Evolutionary conservation across 2,113 vertebrate species (phyloP).

Genomic region (Nibea albiflora): DNA sequence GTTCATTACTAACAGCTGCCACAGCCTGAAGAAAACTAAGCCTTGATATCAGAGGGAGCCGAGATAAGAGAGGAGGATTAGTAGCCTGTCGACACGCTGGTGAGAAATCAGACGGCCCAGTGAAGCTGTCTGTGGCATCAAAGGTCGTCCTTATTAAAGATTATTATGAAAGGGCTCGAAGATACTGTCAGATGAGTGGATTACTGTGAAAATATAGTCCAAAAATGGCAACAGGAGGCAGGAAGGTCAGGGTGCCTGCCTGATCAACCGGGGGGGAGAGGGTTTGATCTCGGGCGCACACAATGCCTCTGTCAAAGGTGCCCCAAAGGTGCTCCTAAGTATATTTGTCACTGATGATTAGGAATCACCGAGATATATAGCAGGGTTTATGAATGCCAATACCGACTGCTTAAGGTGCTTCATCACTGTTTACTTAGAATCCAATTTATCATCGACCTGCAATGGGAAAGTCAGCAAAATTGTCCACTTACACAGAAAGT

Average conservation of each 20-base stretch:
- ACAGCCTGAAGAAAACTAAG: conserved; percentile 65
- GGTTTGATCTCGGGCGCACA: conserved; percentile 48
- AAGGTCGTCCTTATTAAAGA: conserved; percentile 75
- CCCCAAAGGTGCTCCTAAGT: conserved; percentile 54
- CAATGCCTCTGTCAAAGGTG: conserved; percentile 56
- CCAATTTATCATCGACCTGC: conserved; percentile 75
- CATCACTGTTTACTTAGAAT: conserved; percentile 81
- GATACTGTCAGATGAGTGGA: conserved; percentile 76
- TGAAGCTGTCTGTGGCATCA: conserved; percentile 74
- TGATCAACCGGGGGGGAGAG: conserved; percentile 36
- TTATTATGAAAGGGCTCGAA: conserved; percentile 68
- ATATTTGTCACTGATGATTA: conserved; percentile 75
- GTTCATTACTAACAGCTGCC: conserved; percentile 73
- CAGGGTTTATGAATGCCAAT: conserved; percentile 69
- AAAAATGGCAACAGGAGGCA: conserved; percentile 55
- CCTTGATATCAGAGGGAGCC: conserved; percentile 72
- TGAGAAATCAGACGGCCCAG: conserved; percentile 64
- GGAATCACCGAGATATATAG: conserved; percentile 54
- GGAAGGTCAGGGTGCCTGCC: conserved; percentile 47
- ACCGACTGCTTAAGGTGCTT: conserved; percentile 69
- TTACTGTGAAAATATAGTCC: conserved; percentile 65
- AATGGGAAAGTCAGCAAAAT: conserved; percentile 73
- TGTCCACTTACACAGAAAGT: conserved; percentile 72
- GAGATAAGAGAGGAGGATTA: conserved; percentile 76
- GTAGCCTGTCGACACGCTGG: conserved; percentile 61